Base-by-base conservation (phyloP, 2,888 invertebrate species). In the Drepana falcataria region DNA sequence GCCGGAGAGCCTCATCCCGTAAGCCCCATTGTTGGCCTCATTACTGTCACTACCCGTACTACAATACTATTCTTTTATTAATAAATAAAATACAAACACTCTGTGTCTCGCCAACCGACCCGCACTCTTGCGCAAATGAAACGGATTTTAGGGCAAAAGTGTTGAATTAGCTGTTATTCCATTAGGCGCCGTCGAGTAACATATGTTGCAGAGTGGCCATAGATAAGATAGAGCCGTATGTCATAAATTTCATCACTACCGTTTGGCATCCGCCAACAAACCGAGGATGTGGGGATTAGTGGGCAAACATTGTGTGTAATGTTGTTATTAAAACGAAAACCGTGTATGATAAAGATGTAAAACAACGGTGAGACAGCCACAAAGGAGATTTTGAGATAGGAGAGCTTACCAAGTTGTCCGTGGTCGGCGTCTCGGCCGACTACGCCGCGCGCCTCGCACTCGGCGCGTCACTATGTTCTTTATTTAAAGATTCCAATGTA, bases 191-290 rank as follows among this genome's bases (percentile, higher is more conserved):
- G 77, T 71, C 61, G 60, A 69, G 77, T 74, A 83, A 81, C 91
- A 91, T 90, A 88, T 89, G 90, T 81, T 81, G 79, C 77, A 74
- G 81, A 90, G 90, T 90, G 87, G 82, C 65, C 79, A 80, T 65
- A 83, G 91, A 91, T 91, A 90, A 91, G 91, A 90, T 90, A 90
- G 83, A 87, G 77, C 87, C 87, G 84, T 88, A 88, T 91, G 91
- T 90, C 87, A 85, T 85, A 82, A 81, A 82, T 80, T 74, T 76
- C 64, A 78, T 74, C 75, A 86, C 90, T 89, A 90, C 91, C 86
- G 91, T 91, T 87, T 84, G 83, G 83, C 82, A 81, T 86, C 76
- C 75, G 80, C 76, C 68, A 78, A 83, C 86, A 86, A 74, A 81
- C 69, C 69, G 71, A 80, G 83, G 81, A 83, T 74, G 81, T 69